These are phyloP conservation scores for Diaperis boleti DNA, from an alignment of 2,888 invertebrate genomes.

Conservation along the genomic window DNA sequence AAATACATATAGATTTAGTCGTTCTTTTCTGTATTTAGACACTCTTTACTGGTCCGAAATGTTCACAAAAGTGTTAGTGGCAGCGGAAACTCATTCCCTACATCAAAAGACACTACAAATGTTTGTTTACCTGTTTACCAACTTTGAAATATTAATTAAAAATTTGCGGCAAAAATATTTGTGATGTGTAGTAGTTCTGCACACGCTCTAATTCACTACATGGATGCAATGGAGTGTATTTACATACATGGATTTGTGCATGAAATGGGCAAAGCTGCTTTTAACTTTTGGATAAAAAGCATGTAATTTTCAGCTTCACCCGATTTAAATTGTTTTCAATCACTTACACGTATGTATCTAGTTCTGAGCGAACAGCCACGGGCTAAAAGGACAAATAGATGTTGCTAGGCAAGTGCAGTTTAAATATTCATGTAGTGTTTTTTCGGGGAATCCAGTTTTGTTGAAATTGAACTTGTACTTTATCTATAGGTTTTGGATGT, in stretches of 20 bases:
- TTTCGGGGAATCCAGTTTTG: too few species aligned
- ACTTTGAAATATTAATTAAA: conserved; percentile 15
- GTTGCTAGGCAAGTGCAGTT: not conserved
- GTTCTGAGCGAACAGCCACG: too few species aligned
- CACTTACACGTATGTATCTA: not conserved
- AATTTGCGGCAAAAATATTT: conserved; percentile 5
- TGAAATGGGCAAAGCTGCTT: not conserved
- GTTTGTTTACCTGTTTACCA: conserved; percentile 19
- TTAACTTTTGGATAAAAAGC: not conserved
- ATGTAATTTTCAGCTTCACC: not conserved
- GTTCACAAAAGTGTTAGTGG: conserved; percentile 13
- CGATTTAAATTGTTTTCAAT: not conserved
- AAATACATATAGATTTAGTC: not conserved
- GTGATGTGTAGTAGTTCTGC: not conserved
- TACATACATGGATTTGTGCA: not conserved
- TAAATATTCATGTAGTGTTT: conserved; percentile 3
- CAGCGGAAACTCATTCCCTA: conserved; percentile 1
- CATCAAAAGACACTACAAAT: conserved; percentile 25
- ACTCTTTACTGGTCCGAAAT: not conserved
- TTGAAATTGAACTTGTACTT: too few species aligned
- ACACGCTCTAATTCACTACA: not conserved
- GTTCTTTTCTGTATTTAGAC: conserved; percentile 7
- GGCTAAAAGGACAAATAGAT: not conserved
- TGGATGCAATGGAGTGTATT: conserved; percentile 3
- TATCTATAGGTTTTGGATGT: too few species aligned